A percentile compares a stretch with the other conserved stretches of the same genome.
Evolutionary conservation across 2,797 vertebrate species (phyloP).

Genomic region (Bradypodion pumilum): DNA sequence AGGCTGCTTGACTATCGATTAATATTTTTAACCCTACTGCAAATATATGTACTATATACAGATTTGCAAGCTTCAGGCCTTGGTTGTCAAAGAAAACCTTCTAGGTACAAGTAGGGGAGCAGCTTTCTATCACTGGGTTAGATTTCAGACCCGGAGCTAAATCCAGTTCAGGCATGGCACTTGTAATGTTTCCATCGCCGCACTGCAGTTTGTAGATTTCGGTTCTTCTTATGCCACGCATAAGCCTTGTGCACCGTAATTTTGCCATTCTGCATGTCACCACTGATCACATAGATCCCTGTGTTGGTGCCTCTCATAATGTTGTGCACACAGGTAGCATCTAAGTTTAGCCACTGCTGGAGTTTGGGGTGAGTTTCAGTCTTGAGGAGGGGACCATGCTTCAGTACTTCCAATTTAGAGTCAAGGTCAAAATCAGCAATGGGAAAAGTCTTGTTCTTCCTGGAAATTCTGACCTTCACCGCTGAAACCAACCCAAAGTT

Average conservation of each 20-base stretch:
- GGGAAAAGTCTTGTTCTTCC: slow-evolving; percentile 74
- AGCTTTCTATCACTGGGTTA: slow-evolving; percentile 24
- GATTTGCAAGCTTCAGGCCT: slow-evolving; percentile 30
- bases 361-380: slow-evolving; percentile 78
- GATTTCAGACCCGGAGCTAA: slow-evolving; percentile 40
- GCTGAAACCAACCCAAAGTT: slow-evolving; percentile 68
- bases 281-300: slow-evolving; percentile 81
- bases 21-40: slow-evolving; percentile 4
- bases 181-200: slow-evolving; percentile 83
- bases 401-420: slow-evolving; percentile 81
- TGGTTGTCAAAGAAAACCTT: slow-evolving; percentile 39
- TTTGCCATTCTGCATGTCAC: slow-evolving; percentile 79
- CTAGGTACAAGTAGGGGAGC: slow-evolving; percentile 51
- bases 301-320: slow-evolving; percentile 78
- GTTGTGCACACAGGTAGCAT: slow-evolving; percentile 84
- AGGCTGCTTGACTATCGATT: slow-evolving; percentile 43
- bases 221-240: slow-evolving; percentile 81
- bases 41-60: slow-evolving; percentile 19
- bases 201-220: slow-evolving; percentile 79
- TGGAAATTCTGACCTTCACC: slow-evolving; percentile 83
- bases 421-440: slow-evolving; percentile 82
- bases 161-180: slow-evolving; percentile 71
- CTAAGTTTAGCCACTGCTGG: slow-evolving; percentile 83
- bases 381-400: slow-evolving; percentile 80
- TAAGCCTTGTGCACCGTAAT: slow-evolving; percentile 84